Evolutionary conservation across 1,140 invertebrate genomes (phyloP).

Genomic region (Druon quercuslanigerum): DNA sequence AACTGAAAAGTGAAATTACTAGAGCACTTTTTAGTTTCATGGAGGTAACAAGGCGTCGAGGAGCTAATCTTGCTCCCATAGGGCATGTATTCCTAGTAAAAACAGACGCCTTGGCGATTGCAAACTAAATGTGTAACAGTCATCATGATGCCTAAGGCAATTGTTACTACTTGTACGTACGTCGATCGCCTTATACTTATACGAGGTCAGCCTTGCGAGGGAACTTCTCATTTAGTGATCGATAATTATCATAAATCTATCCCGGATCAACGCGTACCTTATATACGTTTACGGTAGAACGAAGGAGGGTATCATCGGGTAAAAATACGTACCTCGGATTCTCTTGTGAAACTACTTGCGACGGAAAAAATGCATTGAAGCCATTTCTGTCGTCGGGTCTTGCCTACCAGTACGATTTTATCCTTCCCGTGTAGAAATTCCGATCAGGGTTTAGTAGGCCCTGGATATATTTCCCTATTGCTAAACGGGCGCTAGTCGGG

Average conservation of each 20-base stretch:
- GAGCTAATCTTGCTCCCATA: conserved; percentile 19
- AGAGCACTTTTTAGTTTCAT: background rate
- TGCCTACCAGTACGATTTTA: conserved; percentile 16
- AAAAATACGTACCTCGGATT: conserved; percentile 48
- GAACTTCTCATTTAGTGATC: conserved; percentile 57
- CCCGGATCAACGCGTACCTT: conserved; percentile 58
- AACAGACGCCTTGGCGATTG: conserved; percentile 16
- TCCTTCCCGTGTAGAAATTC: no score
- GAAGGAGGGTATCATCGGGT: conserved; percentile 46
- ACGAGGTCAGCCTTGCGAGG: conserved; percentile 54
- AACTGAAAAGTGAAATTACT: conserved; percentile 9
- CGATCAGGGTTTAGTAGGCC: no score
- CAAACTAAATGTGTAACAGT: conserved; percentile 39
- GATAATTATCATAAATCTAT: conserved; percentile 72
- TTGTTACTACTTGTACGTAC: conserved; percentile 49
- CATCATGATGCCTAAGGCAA: conserved; percentile 47
- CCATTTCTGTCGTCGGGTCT: conserved; percentile 43
- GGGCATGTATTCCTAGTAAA: conserved; percentile 32
- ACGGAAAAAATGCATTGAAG: conserved; percentile 48
- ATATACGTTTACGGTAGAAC: conserved; percentile 50
- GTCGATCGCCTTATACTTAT: conserved; percentile 55
- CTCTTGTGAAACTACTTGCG: conserved; percentile 47
- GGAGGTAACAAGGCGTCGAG: conserved; percentile 20
- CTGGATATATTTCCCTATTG: no score
- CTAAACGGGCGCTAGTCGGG: no score